Evolutionary conservation across 2,888 invertebrate species (phyloP), one percentile per base, ranked within the genome.

Genomic region (Idaea straminata): DNA sequence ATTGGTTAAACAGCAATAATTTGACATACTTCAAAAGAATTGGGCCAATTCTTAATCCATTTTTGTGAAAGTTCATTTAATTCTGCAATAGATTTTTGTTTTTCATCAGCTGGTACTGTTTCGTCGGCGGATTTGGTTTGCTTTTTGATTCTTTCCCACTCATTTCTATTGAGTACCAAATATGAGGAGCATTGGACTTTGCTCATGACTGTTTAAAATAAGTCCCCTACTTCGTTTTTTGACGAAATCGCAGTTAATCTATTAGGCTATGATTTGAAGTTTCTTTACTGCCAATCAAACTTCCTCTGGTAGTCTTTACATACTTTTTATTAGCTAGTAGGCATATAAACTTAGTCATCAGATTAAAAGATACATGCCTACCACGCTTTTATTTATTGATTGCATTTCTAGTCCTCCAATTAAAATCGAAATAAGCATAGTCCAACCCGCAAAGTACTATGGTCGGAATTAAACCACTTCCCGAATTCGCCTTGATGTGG

Each of bases 11-110:
- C 35, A 62, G 6, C 10, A 60, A 61, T 47, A 60, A 47, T 63
- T 13, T 62, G 61, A 61, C 69, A 35, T 75, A 85, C 87, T 72
- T 82, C 75, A 2, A 77, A 68, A 47, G 84, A 79, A 65, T 86
- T 87, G 3, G 87, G 84, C 88, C 88, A 89, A 58, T 75, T 72
- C 62, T 77, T 79, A 5, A 82, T 82, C 85, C 83, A 85, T 62
- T 75, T 75, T 62, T 80, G 83, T 0, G 88, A 88, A 65, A 76
- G 74, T 62, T 86, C 80, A 35, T 73, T 79, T 68, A 88, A 69
- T 5, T 73, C 68, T 64, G 82, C 77, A 1, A 87, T 66, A 65
- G 84, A 81, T 67, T 81, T 73, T 38, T 74, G 72, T 47, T 75
- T 70, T 57, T 64, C 59, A 61, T 72, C 64, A 0, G 62, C 61